Evolutionary conservation across 2,888 invertebrate genomes (phyloP).

Genomic region (Pollenia angustigena): DNA sequence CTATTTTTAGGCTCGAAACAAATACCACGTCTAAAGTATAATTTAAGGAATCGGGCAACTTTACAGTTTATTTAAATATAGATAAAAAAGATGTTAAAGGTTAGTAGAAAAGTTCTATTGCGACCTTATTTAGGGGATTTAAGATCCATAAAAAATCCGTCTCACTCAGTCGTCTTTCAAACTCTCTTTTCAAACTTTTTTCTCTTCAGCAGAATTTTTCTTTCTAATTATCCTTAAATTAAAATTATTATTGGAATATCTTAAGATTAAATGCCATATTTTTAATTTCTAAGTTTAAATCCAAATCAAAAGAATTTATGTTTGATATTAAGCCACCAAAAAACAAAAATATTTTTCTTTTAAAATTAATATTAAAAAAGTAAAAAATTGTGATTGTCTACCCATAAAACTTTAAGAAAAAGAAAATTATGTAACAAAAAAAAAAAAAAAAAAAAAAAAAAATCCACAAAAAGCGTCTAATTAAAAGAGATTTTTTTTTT

Average conservation of each 20-base stretch:
- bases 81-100: too few species aligned
- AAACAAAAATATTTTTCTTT: conserved; percentile 15
- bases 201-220: neutral
- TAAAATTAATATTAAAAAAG: conserved; percentile 31
- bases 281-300: conserved; percentile 64
- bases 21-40: too few species aligned
- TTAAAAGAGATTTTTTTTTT: neutral
- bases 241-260: conserved; percentile 36
- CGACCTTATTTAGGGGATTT: too few species aligned
- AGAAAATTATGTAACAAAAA: too few species aligned
- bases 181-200: neutral
- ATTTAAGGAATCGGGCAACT: too few species aligned
- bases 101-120: too few species aligned
- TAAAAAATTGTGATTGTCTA: conserved; percentile 63
- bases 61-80: too few species aligned
- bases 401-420: conserved; percentile 11
- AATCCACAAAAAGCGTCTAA: conserved; percentile 47
- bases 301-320: conserved; percentile 65
- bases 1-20: too few species aligned
- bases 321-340: conserved; percentile 56
- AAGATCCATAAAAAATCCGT: too few species aligned
- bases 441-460: conserved; percentile 16
- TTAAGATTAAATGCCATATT: conserved; percentile 69
- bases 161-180: too few species aligned
- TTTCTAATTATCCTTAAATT: conserved; percentile 51